Conservation (phyloP, 2,113 vertebrate genomes). For the Bungarus multicinctus region DNA sequence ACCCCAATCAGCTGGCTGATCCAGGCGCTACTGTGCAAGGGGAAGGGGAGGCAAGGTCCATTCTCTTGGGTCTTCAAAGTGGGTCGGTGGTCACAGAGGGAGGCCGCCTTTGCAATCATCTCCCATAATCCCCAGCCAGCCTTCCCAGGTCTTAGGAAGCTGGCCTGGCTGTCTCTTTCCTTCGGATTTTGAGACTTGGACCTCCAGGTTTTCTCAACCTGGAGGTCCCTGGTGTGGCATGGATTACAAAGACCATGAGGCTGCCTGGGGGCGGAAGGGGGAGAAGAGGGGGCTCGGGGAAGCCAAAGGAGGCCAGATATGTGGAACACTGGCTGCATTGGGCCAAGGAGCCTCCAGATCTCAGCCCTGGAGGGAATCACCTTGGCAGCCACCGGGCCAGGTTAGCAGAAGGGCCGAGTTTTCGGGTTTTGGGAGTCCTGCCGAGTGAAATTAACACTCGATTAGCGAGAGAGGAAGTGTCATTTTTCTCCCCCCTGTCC, state of each 20-base stretch:
- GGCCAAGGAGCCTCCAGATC: slow-evolving; percentile 44
- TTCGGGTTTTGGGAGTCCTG: slow-evolving; percentile 36
- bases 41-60: not conserved
- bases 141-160: not conserved
- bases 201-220: not conserved
- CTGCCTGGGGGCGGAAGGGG: not conserved
- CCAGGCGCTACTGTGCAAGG: not conserved
- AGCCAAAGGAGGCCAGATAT: not conserved
- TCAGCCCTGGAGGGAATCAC: not conserved
- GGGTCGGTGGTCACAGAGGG: no score
- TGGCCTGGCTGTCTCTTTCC: not conserved
- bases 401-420: not conserved
- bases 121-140: not conserved
- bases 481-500: slow-evolving; percentile 37
- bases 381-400: not conserved
- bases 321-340: not conserved
- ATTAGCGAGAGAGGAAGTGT: slow-evolving; percentile 48
- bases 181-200: not conserved
- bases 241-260: not conserved
- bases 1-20: no score
- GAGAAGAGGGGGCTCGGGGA: not conserved
- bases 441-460: slow-evolving; percentile 61
- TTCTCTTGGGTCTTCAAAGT: not conserved
- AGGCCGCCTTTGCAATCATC: not conserved
- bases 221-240: no score